Conservation (phyloP, 2,888 invertebrate genomes). For the Drosophila formosana region DNA sequence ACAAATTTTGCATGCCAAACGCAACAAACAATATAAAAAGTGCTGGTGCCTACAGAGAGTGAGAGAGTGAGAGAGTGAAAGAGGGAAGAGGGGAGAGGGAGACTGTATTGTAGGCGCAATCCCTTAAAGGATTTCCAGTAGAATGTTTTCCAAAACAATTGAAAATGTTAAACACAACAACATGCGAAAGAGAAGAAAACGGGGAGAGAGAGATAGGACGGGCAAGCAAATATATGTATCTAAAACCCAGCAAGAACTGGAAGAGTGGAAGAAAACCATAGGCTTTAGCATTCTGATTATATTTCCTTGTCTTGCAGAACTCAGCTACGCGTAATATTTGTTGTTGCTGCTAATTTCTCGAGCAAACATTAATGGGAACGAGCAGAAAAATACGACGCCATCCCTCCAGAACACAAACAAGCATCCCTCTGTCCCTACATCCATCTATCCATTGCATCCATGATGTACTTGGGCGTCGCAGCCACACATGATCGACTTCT, state of each 20-base stretch:
- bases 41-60: neutral
- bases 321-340: neutral
- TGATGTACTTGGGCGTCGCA: slow-evolving; percentile 29
- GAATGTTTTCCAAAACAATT: slow-evolving; percentile 66
- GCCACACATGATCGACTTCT: slow-evolving; percentile 69
- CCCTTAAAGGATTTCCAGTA: slow-evolving; percentile 76
- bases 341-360: slow-evolving; percentile 38
- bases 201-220: neutral
- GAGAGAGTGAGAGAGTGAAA: neutral
- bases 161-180: slow-evolving; percentile 19
- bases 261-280: neutral
- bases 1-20: slow-evolving; percentile 74
- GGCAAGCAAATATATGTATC: too few relatives aligned
- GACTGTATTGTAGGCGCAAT: slow-evolving; percentile 22
- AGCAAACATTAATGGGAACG: slow-evolving; percentile 40
- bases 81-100: neutral
- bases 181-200: neutral
- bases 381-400: too few relatives aligned
- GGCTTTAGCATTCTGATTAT: slow-evolving; percentile 17
- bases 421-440: neutral
- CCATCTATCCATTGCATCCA: neutral
- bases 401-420: too few relatives aligned
- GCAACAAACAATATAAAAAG: slow-evolving; percentile 60
- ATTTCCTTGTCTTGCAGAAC: slow-evolving; percentile 1
- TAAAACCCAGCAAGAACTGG: too few relatives aligned